Conservation (phyloP, 1,140 invertebrate species). For the Arion vulgaris region DNA sequence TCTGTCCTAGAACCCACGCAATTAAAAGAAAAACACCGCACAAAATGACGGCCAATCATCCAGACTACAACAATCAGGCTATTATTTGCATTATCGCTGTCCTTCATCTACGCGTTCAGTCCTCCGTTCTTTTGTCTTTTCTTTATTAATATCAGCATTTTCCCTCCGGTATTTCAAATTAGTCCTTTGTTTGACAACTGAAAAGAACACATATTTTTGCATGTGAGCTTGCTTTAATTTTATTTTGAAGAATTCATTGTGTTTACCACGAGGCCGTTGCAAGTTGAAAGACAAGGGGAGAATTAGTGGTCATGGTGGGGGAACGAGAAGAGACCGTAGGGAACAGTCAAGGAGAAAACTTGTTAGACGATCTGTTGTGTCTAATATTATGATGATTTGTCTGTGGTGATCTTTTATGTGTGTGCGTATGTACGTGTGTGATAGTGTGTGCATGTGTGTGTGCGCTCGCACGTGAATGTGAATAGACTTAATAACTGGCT, state of each 20-base stretch:
- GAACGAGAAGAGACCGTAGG: background rate
- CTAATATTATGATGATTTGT: background rate
- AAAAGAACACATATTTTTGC: conserved; percentile 2
- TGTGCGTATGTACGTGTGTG: background rate
- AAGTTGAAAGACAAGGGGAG: background rate
- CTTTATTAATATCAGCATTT: conserved; percentile 5
- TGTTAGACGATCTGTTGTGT: background rate
- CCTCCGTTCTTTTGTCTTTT: background rate
- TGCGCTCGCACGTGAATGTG: background rate
- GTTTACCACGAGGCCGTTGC: background rate
- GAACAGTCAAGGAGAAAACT: background rate
- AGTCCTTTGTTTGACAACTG: background rate
- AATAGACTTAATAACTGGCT: background rate
- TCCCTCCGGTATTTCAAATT: background rate
- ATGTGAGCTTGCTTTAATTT: background rate
- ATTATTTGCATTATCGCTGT: conserved; percentile 12
- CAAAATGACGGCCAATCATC: conserved; percentile 5
- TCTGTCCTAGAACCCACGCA: background rate
- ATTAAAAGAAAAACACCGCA: background rate
- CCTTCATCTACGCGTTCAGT: background rate
- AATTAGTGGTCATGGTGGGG: background rate
- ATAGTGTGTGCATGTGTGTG: background rate
- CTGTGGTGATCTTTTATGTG: background rate
- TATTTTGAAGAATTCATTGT: background rate
- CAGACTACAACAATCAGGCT: background rate